phyloP scores from a whole-genome alignment of 1,140 invertebrate species.

The Drosophila bipectinata region DNA sequence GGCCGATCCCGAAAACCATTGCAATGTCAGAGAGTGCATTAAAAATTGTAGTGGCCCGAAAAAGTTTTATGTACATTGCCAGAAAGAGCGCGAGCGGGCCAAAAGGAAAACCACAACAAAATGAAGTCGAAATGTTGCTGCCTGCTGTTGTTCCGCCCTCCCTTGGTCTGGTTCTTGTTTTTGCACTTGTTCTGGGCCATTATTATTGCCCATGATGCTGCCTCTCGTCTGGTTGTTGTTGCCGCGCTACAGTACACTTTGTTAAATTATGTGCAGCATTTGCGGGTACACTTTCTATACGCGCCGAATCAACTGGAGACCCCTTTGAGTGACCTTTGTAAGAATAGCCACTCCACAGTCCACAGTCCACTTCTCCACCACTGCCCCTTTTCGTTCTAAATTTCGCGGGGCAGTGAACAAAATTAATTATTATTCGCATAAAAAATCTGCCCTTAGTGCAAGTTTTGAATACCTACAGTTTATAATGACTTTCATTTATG shows the following conservation, averaged over 20 bases:
- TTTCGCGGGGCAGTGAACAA: slow-evolving; percentile 18
- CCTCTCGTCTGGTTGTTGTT: slow-evolving; percentile 5
- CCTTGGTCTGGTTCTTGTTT: slow-evolving; percentile 38
- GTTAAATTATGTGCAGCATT: slow-evolving; percentile 77
- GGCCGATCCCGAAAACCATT: slow-evolving; percentile 4
- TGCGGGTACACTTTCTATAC: slow-evolving; percentile 33
- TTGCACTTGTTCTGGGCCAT: slow-evolving; percentile 42
- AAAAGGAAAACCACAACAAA: slow-evolving; percentile 73
- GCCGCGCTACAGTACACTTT: slow-evolving; percentile 58
- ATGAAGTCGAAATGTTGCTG: slow-evolving; percentile 71
- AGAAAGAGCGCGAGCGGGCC: slow-evolving; percentile 40
- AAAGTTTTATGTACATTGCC: slow-evolving; percentile 76
- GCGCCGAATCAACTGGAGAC: slow-evolving; percentile 23
- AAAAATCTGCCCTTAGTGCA: slow-evolving; percentile 12
- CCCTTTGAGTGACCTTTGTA: slow-evolving; percentile 29
- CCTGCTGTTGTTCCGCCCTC: slow-evolving; percentile 32
- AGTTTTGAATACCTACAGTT: slow-evolving; percentile 28
- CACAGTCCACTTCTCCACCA: neutral
- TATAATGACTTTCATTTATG: slow-evolving; percentile 40
- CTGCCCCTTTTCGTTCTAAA: slow-evolving; percentile 2
- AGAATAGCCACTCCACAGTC: neutral
- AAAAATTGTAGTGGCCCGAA: slow-evolving; percentile 68
- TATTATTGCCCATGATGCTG: slow-evolving; percentile 43
- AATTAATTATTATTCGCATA: slow-evolving; percentile 48
- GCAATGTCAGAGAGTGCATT: slow-evolving; percentile 77